These are phyloP conservation scores for Chloromyia formosa DNA, from an alignment of 2,888 invertebrate species.

Conservation along the genomic window DNA sequence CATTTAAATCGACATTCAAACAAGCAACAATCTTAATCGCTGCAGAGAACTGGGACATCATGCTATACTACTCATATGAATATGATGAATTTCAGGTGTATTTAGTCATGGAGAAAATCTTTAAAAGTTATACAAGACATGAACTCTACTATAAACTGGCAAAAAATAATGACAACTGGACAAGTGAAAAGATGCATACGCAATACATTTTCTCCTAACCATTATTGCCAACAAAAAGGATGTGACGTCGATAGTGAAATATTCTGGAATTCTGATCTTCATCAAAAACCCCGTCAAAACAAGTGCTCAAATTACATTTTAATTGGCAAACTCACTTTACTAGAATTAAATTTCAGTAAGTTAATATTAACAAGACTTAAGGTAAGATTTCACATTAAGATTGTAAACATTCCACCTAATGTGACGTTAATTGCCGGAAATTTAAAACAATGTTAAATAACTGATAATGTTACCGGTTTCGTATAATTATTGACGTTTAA, in stretches of 20 bases:
- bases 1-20: slow-evolving; percentile 19
- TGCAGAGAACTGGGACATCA: slow-evolving; percentile 11
- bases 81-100: no score
- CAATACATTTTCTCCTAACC: not conserved
- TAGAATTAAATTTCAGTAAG: no score
- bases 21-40: not conserved
- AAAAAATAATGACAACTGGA: not conserved
- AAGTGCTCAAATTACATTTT: not conserved
- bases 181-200: not conserved
- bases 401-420: slow-evolving; percentile 6
- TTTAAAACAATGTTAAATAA: not conserved
- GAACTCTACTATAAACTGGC: no score
- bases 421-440: slow-evolving; percentile 22
- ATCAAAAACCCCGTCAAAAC: not conserved
- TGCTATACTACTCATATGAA: not conserved
- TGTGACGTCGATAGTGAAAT: not conserved
- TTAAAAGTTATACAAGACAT: no score
- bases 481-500: no score
- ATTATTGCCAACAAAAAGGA: not conserved
- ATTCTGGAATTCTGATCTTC: not conserved
- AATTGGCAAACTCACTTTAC: not conserved
- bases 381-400: not conserved
- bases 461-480: no score
- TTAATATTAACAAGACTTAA: not conserved
- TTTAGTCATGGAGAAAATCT: no score